A percentile compares a stretch with the other conserved stretches of the same genome.
phyloP scores from a whole-genome alignment of 23 tunicate genomes.

The Halocynthia aurantium region DNA sequence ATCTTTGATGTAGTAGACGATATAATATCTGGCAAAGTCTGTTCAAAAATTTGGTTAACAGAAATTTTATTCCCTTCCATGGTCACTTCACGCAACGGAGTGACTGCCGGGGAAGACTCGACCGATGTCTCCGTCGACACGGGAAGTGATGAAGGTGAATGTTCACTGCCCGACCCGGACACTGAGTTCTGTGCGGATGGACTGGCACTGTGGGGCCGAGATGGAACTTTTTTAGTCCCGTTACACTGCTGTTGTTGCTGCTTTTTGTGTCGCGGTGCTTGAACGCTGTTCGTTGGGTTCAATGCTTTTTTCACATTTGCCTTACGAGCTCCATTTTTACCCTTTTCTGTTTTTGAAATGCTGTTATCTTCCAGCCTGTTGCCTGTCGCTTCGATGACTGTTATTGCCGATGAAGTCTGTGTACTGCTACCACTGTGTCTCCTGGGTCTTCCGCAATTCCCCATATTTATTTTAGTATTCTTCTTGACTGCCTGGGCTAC shows the following conservation, averaged over 20 bases:
- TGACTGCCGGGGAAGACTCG: slow-evolving; percentile 11
- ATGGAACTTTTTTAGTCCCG: not conserved
- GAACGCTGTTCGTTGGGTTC: slow-evolving; percentile 1
- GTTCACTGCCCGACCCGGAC: not conserved
- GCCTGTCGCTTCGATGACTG: not conserved
- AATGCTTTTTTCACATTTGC: not conserved
- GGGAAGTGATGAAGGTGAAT: slow-evolving; percentile 2
- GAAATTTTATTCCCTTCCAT: not conserved
- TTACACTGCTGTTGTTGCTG: slow-evolving; percentile 10
- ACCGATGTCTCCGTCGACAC: slow-evolving; percentile 1
- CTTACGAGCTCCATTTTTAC: not conserved
- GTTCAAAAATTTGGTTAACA: not conserved
- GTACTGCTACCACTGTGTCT: slow-evolving; percentile 3
- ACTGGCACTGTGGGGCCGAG: slow-evolving; percentile 10
- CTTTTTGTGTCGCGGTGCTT: slow-evolving; percentile 24
- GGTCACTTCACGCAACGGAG: slow-evolving; percentile 8
- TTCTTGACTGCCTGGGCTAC: slow-evolving; percentile 27
- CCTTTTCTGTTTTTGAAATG: slow-evolving; percentile 3
- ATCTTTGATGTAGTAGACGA: not conserved
- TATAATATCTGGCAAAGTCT: not conserved
- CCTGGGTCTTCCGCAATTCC: not conserved
- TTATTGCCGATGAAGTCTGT: not conserved
- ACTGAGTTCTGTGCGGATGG: slow-evolving; percentile 8
- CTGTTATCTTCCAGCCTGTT: not conserved
- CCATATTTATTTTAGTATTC: slow-evolving; percentile 1